phyloP scores from a whole-genome alignment of 1,140 invertebrate genomes.

The Nebria ingens region DNA sequence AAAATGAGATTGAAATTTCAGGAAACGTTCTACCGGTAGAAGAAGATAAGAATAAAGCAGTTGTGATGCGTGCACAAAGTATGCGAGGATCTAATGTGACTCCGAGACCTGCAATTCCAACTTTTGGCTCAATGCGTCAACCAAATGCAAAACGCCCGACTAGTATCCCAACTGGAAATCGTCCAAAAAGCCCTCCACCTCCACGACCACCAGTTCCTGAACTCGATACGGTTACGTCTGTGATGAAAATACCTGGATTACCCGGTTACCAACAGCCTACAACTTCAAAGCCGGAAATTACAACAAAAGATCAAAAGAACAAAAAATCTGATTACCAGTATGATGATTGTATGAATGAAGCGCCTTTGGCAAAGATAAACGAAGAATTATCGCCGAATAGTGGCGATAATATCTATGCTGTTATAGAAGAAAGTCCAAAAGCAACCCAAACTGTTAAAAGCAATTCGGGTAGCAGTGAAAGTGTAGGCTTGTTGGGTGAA shows the following conservation, averaged over 20 bases:
- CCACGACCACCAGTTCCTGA: conserved; percentile 44
- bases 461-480: conserved; percentile 41
- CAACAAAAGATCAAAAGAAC: conserved; percentile 20
- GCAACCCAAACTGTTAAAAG: conserved; percentile 30
- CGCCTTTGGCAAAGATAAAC: conserved; percentile 47
- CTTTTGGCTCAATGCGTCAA: conserved; percentile 69
- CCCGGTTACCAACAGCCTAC: conserved; percentile 42
- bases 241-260: conserved; percentile 34
- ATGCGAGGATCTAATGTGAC: conserved; percentile 53
- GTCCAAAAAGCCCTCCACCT: conserved; percentile 53
- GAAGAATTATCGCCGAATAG: conserved; percentile 45
- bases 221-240: conserved; percentile 28
- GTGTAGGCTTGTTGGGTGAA: conserved; percentile 64
- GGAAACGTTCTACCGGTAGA: conserved; percentile 44
- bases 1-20: conserved; percentile 51
- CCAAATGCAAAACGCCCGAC: conserved; percentile 51
- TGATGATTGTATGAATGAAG: conserved; percentile 65
- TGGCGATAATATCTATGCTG: conserved; percentile 72
- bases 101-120: conserved; percentile 50
- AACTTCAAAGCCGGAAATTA: conserved; percentile 32
- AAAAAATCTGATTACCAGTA: conserved; percentile 45
- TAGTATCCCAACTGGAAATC: conserved; percentile 48
- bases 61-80: conserved; percentile 62
- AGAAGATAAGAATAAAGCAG: conserved; percentile 37
- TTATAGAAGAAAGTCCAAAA: conserved; percentile 63